These are phyloP conservation scores for Engystomops pustulosus DNA, from an alignment of 2,113 vertebrate species.

Conservation along the genomic window DNA sequence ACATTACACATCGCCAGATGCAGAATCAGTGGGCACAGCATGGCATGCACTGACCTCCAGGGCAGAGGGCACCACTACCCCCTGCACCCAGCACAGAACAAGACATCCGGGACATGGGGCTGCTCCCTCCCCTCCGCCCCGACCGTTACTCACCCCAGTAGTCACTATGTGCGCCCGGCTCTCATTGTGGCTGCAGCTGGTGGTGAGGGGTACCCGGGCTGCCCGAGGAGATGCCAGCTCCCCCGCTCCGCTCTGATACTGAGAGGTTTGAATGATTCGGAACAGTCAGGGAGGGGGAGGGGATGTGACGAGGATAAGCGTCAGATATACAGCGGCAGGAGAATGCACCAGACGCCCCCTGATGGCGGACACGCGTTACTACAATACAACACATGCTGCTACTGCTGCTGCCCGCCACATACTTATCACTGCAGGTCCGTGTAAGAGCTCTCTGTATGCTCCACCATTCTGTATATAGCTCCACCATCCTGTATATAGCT, in stretches of 20 bases:
- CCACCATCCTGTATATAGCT: no score
- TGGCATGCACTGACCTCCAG: not conserved
- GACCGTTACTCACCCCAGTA: not conserved
- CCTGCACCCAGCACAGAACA: not conserved
- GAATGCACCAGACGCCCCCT: not conserved
- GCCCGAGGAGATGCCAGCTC: not conserved
- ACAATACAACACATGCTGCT: not conserved
- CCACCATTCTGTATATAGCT: no score
- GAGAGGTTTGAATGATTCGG: conserved; percentile 36
- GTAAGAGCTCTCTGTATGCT: no score
- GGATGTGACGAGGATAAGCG: conserved; percentile 5
- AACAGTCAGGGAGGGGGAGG: conserved; percentile 12
- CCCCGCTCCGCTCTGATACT: fast-evolving
- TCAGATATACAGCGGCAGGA: not conserved
- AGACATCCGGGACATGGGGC: not conserved
- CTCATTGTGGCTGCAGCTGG: not conserved
- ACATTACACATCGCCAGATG: no score
- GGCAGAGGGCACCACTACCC: not conserved
- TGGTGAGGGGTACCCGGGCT: not conserved
- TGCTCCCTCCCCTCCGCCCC: not conserved
- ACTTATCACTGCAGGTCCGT: no score
- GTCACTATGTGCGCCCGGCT: not conserved
- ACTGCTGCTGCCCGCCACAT: no score
- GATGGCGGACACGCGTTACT: not conserved
- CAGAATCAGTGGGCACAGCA: no score